A percentile compares a stretch with the other conserved stretches of the same genome.
These are phyloP conservation scores for Channa maculata DNA, from an alignment of 2,113 vertebrate species.

Conservation along the genomic window DNA sequence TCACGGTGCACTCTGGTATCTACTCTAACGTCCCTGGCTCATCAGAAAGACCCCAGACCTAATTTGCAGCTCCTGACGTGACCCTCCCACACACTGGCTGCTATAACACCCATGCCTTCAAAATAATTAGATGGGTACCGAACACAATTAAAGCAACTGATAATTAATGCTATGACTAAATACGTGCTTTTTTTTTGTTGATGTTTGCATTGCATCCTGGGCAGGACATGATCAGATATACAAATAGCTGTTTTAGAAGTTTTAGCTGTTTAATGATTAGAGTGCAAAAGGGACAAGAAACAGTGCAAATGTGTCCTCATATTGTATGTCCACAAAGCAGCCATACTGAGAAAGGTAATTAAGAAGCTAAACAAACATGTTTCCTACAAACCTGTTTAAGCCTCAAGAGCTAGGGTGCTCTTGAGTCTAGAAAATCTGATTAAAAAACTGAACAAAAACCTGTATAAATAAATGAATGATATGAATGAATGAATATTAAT, in stretches of 20 bases:
- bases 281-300: constrained; percentile 3
- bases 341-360: constrained; percentile 31
- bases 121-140: constrained; percentile 75
- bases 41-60: constrained; percentile 60
- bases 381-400: constrained; percentile 31
- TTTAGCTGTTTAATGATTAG: too few relatives aligned
- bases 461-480: neutral
- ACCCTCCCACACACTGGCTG: constrained; percentile 60
- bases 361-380: constrained; percentile 39
- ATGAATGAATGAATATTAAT: constrained; percentile 8
- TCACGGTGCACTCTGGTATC: constrained; percentile 30
- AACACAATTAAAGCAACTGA: constrained; percentile 61
- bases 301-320: constrained; percentile 36
- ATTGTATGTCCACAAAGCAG: neutral
- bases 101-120: constrained; percentile 57
- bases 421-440: constrained; percentile 14
- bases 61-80: constrained; percentile 70
- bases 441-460: constrained; percentile 1
- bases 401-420: constrained; percentile 16
- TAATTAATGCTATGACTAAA: constrained; percentile 66
- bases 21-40: constrained; percentile 50
- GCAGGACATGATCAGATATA: constrained; percentile 21
- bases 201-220: constrained; percentile 13
- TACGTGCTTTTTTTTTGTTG: constrained; percentile 8
- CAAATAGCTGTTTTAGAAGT: neutral